Base-by-base conservation (phyloP, 2,888 invertebrate genomes). In the Agapostemon virescens region DNA sequence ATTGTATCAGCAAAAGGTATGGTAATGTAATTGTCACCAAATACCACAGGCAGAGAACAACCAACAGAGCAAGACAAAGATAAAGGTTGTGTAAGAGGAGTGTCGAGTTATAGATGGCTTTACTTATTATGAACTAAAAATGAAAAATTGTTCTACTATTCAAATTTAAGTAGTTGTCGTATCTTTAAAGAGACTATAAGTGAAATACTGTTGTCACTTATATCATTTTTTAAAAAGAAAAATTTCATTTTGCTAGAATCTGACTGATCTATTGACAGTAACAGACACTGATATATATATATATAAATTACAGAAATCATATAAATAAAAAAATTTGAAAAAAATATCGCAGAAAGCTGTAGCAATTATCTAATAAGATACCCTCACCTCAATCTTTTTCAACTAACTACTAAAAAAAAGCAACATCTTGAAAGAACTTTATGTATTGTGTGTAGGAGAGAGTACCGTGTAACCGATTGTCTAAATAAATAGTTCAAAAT, bases 21-120 rank as follows among this genome's bases (percentile, higher is more conserved):
- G 49, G 74, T 79, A 77, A 78, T 69, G 42, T 69, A 74, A 78
- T 72, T 75, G 58, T 86, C 81, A 87, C 84, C 87, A 79, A 84
- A 71, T 79, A 86, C 87, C 88, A 80, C 67, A 86, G 83, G 81
- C 68, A 84, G 77, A 87, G 83, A 85, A 83, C 72, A 82, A 84
- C 78, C 79, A 69, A 83, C 49, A 86, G 81, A 84, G 75, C 75
- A 73, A 84, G 80, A 83, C 77, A 80, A 80, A 83, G 83, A 83
- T 79, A 83, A 84, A 81, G 81, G 84, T 79, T 63, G 73, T 71
- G 40, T 71, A 75, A 75, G 74, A 79, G 81, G 79, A 77, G 74
- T 69, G 73, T 36, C 61, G 42, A 66, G 69, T 77, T 58, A 67
- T 63, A 64, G 30, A 38, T 67, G 68, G 33, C 52, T 69, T 36